Evolutionary conservation across 2,113 vertebrate species (phyloP).

Genomic region (Macrotis lagotis): DNA sequence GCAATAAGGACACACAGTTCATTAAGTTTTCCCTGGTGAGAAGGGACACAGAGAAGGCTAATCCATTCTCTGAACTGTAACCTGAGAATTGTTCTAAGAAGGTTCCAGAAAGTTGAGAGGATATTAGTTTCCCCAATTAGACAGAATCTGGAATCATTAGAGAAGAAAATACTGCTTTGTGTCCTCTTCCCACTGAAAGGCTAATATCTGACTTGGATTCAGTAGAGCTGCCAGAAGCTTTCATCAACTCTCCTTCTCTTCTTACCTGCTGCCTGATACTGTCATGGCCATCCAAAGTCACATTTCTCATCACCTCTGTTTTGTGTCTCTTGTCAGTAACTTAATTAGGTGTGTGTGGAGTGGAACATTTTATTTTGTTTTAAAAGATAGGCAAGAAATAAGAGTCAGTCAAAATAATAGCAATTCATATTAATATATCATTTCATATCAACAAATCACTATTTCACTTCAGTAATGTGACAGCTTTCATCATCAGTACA

Average conservation of each 20-base stretch:
- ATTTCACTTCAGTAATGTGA: neutral
- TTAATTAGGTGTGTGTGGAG: neutral
- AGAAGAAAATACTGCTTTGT: conserved; percentile 53
- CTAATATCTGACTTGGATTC: conserved; percentile 56
- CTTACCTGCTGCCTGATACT: conserved; percentile 57
- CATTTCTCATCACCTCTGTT: conserved; percentile 67
- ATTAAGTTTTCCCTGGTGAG: neutral
- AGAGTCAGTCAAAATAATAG: neutral
- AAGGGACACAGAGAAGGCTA: neutral
- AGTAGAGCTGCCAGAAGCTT: conserved; percentile 54
- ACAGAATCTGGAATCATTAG: conserved; percentile 68
- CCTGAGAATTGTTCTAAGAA: conserved; percentile 67
- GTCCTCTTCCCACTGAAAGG: conserved; percentile 52
- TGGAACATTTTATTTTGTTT: conserved; percentile 1
- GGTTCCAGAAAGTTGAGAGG: conserved; percentile 41
- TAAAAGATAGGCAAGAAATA: conserved; percentile 26
- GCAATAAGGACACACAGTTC: neutral
- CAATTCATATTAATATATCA: neutral
- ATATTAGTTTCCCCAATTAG: conserved; percentile 65
- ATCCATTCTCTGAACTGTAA: conserved; percentile 50
- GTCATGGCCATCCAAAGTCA: conserved; percentile 46
- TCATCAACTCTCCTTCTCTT: conserved; percentile 69
- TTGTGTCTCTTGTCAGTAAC: conserved; percentile 34
- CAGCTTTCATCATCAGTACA: neutral
- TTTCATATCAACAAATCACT: neutral